A percentile compares a stretch with the other conserved stretches of the same genome.
Evolutionary conservation across 2,797 vertebrate genomes (phyloP).

Genomic region (Gallinago stenura): DNA sequence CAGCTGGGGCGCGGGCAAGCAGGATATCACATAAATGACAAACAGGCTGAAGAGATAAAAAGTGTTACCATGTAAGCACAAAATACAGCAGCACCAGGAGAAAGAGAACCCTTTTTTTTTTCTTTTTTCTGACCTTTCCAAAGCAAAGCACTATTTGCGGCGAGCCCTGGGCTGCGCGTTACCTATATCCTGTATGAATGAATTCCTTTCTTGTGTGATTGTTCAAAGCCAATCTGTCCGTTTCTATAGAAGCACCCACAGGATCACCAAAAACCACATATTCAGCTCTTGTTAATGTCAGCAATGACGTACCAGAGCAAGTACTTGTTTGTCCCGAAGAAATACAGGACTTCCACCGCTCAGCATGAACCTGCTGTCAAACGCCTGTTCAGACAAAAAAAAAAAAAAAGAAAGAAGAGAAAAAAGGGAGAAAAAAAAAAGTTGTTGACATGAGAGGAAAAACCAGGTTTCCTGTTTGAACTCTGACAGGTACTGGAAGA

Average conservation of each 20-base stretch:
- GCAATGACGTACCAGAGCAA: conserved; percentile 67
- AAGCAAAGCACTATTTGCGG: not conserved
- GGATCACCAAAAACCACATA: conserved; percentile 61
- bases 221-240: conserved; percentile 46
- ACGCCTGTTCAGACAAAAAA: conserved; percentile 48
- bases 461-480: conserved; percentile 92
- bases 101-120: not conserved
- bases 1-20: not conserved
- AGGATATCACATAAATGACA: not conserved
- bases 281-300: conserved; percentile 68
- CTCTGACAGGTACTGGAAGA: conserved; percentile 88
- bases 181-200: conserved; percentile 68
- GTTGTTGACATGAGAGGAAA: conserved; percentile 87
- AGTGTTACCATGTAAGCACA: conserved; percentile 47
- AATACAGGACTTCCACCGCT: conserved; percentile 46
- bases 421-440: conserved; percentile 17
- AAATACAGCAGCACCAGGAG: not conserved
- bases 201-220: conserved; percentile 31
- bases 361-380: conserved; percentile 18
- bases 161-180: not conserved
- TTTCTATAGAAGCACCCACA: conserved; percentile 71
- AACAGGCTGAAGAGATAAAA: not conserved
- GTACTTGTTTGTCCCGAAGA: conserved; percentile 67
- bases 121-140: conserved; percentile 26
- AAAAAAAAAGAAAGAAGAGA: not conserved